Conservation (phyloP, 2,888 invertebrate genomes). For the Apoda limacodes region DNA sequence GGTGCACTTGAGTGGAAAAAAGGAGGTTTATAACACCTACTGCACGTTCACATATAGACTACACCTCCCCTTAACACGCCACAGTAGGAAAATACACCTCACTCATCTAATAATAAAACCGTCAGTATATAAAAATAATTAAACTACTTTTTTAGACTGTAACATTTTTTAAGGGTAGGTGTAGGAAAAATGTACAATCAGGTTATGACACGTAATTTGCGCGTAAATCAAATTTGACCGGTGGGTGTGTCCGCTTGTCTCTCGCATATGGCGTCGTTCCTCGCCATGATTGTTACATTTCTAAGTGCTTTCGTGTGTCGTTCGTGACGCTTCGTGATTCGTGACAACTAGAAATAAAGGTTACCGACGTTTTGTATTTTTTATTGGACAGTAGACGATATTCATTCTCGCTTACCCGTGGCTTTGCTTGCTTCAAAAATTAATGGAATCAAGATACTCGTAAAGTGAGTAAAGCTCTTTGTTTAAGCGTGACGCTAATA, state of each 20-base stretch:
- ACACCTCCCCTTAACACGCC: constrained; percentile 21
- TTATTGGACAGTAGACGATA: too few relatives aligned
- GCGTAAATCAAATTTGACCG: constrained; percentile 70
- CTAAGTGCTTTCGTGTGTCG: constrained; percentile 56
- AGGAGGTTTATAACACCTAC: constrained; percentile 47
- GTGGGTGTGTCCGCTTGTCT: constrained; percentile 59
- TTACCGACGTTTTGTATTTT: constrained; percentile 18
- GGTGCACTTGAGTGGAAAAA: constrained; percentile 53
- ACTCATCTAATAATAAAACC: not conserved
- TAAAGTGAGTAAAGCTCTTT: too few relatives aligned
- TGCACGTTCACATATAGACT: constrained; percentile 26
- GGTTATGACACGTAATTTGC: constrained; percentile 67
- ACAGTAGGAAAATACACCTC: constrained; percentile 26
- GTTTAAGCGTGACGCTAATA: too few relatives aligned
- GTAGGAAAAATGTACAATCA: constrained; percentile 31
- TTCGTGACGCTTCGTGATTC: constrained; percentile 39
- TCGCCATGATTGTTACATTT: constrained; percentile 42
- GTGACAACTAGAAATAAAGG: constrained; percentile 48
- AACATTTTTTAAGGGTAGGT: constrained; percentile 22
- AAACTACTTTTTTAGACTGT: constrained; percentile 26
- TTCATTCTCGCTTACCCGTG: too few relatives aligned
- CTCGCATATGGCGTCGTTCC: constrained; percentile 63
- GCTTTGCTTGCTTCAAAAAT: too few relatives aligned
- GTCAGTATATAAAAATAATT: constrained; percentile 8
- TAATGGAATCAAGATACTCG: too few relatives aligned